A percentile compares a stretch with the other conserved stretches of the same genome.
These are phyloP conservation scores for Psettodes erumei DNA, from an alignment of 2,113 vertebrate genomes.

Conservation along the genomic window DNA sequence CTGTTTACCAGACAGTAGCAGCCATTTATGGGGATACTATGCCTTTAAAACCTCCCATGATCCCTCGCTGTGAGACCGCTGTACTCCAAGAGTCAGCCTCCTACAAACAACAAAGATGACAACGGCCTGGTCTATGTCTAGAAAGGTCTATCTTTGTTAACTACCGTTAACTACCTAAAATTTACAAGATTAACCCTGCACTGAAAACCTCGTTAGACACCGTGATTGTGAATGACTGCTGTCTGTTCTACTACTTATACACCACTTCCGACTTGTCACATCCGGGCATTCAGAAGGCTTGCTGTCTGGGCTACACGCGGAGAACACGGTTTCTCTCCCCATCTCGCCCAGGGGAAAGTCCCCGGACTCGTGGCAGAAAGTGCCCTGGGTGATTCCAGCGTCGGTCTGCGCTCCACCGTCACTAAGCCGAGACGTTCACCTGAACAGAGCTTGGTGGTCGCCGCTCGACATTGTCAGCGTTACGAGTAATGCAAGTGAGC, in stretches of 20 bases:
- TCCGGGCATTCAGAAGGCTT: constrained; percentile 75
- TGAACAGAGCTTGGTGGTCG: constrained; percentile 50
- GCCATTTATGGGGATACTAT: background rate
- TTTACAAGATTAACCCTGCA: accelerated
- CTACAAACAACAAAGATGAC: background rate
- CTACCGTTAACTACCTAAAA: accelerated
- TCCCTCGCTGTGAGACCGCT: background rate
- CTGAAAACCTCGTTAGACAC: accelerated
- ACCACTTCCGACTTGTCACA: accelerated
- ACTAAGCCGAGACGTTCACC: background rate
- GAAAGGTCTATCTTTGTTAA: accelerated
- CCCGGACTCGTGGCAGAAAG: constrained; percentile 75
- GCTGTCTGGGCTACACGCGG: constrained; percentile 67
- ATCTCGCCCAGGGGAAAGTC: constrained; percentile 71
- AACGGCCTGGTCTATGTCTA: too few species aligned
- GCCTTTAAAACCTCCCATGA: constrained; percentile 55
- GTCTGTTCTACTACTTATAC: accelerated
- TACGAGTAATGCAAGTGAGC: constrained; percentile 64
- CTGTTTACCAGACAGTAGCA: background rate
- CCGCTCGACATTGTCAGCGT: constrained; percentile 50
- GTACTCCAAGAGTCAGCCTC: background rate
- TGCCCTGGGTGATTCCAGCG: constrained; percentile 37
- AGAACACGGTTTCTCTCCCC: constrained; percentile 49
- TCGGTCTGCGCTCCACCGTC: accelerated
- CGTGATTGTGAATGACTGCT: accelerated